Evolutionary conservation across 2,113 vertebrate species (phyloP).

Genomic region (Lipophrys pholis): DNA sequence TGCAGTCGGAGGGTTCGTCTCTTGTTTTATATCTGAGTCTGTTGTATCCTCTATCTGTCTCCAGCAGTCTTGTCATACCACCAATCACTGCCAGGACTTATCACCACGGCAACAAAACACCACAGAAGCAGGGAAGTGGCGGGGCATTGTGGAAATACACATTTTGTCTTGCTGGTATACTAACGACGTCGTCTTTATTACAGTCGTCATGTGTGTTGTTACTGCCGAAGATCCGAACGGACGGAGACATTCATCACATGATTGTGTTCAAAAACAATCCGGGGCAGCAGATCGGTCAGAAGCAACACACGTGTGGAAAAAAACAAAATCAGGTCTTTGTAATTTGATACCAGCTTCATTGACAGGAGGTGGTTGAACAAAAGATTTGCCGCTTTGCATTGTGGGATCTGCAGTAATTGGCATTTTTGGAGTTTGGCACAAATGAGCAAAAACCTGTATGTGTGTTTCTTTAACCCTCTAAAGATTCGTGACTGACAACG

Average conservation of each 20-base stretch:
- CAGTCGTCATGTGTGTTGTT: not conserved
- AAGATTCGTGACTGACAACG: too few species aligned
- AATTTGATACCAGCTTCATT: too few species aligned
- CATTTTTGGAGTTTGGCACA: not conserved
- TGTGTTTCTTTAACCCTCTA: too few species aligned
- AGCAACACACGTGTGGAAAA: too few species aligned
- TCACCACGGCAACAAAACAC: conserved; percentile 73
- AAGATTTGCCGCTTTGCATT: not conserved
- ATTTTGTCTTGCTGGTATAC: conserved; percentile 7
- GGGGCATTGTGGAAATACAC: conserved; percentile 10
- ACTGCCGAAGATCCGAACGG: conserved; percentile 8
- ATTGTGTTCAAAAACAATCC: not conserved
- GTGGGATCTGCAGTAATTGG: not conserved
- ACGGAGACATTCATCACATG: not conserved
- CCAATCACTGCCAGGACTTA: conserved; percentile 59
- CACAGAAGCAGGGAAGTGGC: conserved; percentile 30
- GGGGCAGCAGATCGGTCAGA: not conserved
- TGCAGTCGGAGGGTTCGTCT: conserved; percentile 22
- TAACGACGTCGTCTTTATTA: conserved; percentile 9
- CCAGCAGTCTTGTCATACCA: conserved; percentile 44
- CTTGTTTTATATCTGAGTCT: conserved; percentile 46
- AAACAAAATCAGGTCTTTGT: too few species aligned
- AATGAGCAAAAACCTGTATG: not conserved
- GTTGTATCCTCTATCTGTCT: conserved; percentile 57
- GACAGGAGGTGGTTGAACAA: not conserved